A percentile compares a stretch with the other conserved stretches of the same genome.
phyloP scores from a whole-genome alignment of 2,797 vertebrate species.

The Valencia hispanica region DNA sequence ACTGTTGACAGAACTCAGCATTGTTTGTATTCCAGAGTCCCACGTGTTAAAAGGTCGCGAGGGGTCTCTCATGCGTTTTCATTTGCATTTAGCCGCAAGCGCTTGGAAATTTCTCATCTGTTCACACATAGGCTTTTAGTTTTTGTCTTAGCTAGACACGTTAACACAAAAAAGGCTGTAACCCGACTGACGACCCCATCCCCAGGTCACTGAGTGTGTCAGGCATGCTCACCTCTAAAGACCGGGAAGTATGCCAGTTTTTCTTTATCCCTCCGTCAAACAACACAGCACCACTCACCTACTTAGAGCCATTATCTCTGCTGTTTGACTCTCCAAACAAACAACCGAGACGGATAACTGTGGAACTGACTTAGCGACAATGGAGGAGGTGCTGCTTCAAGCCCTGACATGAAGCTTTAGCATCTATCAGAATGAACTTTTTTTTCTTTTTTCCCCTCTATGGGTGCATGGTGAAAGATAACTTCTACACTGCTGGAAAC shows the following conservation, averaged over 20 bases:
- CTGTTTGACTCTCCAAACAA: constrained; percentile 35
- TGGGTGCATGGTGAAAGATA: rapidly evolving
- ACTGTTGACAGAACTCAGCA: not conserved
- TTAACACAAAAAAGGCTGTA: constrained; percentile 40
- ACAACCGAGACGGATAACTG: constrained; percentile 12
- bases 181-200: constrained; percentile 41
- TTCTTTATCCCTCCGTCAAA: constrained; percentile 8
- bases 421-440: constrained; percentile 2
- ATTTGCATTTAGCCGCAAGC: constrained; percentile 31
- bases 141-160: constrained; percentile 16
- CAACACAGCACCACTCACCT: constrained; percentile 21
- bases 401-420: constrained; percentile 24
- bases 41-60: not conserved
- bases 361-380: constrained; percentile 6
- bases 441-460: too few relatives aligned
- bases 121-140: constrained; percentile 33
- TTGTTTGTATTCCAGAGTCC: not conserved
- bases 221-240: constrained; percentile 48
- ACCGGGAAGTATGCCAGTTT: constrained; percentile 12
- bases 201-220: constrained; percentile 30
- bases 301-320: constrained; percentile 24
- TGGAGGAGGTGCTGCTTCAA: constrained; percentile 9
- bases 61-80: too few relatives aligned
- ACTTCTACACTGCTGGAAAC: not conserved
- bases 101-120: constrained; percentile 32